Evolutionary conservation across 2,797 vertebrate species (phyloP), one percentile per base, ranked within the genome.

Genomic region (Clarias platycephalus): DNA sequence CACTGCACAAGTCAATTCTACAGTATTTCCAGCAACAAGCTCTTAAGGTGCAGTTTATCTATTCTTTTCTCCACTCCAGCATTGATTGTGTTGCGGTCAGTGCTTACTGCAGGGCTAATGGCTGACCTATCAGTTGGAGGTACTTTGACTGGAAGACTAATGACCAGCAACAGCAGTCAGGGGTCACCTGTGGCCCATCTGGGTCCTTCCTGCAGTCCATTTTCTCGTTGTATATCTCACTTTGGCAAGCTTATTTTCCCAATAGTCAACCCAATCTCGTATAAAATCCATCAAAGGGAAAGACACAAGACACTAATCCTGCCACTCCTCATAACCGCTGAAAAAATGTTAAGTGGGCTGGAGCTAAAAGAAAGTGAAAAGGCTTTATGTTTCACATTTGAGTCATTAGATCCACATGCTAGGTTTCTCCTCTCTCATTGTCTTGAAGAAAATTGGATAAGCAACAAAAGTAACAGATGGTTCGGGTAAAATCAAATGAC

Each of bases 111-210:
- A 71, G 76, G 28, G 31, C 82, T 91, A 90, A 93, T 90, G 86
- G 83, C 55, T 87, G 86, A 89, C 85, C 75, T 53, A 37, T 88
- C 82, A 18, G 13, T 53, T 15, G 70, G 83, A 79, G 77, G 71
- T 82, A 55, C 87, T 64, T 76, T 70, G 72, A 85, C 83, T 82
- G 86, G 75, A 86, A 85, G 84, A 86, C 74, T 92, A 88, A 90
- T 91, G 90, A 88, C 85, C 76, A 81, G 70, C 72, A 80, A 79
- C 75, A 18, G 31, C 40, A 57, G 84, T 82, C 82, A 62, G 66
- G 75, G 67, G 84, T 85, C 85, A 88, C 88, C 84, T 75, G 53
- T 87, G 67, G 72, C 60, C 84, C 91, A 92, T 89, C 90, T 90
- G 88, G 70, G 87, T 84, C 66, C 72, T 53, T 63, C 28, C 58